These are phyloP conservation scores for Paralichthys olivaceus DNA, from an alignment of 2,113 vertebrate genomes.

Conservation along the genomic window DNA sequence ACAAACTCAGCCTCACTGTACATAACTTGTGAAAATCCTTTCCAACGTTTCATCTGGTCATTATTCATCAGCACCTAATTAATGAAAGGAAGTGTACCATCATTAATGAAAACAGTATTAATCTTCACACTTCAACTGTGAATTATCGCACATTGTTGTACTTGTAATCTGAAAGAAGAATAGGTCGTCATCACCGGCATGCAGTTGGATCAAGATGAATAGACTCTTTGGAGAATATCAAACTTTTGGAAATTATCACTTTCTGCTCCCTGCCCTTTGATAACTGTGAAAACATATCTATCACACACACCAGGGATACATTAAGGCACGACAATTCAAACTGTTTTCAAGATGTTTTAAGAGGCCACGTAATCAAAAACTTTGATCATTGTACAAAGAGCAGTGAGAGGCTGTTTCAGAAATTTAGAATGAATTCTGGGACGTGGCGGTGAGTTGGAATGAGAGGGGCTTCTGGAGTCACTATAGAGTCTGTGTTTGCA, in stretches of 20 bases:
- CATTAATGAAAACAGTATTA: conserved; percentile 54
- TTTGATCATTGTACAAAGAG: background rate
- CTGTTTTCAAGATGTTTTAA: conserved; percentile 11
- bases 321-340: conserved; percentile 3
- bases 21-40: conserved; percentile 1
- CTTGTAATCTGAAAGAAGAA: conserved; percentile 31
- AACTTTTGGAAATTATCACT: conserved; percentile 5
- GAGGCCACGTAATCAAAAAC: background rate
- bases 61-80: conserved; percentile 45
- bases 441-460: conserved; percentile 22
- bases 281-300: background rate
- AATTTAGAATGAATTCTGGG: conserved; percentile 19
- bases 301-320: background rate
- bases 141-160: conserved; percentile 57
- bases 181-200: conserved; percentile 40
- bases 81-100: conserved; percentile 44
- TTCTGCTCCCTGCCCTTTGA: background rate
- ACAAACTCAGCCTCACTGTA: background rate
- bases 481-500: conserved; percentile 46
- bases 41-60: conserved; percentile 32
- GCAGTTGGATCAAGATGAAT: conserved; percentile 15
- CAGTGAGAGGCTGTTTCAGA: background rate
- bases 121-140: conserved; percentile 63
- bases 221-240: background rate
- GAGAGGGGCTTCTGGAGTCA: conserved; percentile 51